Conservation (phyloP, 2,888 invertebrate species). For the Hypselothyrea guttata region DNA sequence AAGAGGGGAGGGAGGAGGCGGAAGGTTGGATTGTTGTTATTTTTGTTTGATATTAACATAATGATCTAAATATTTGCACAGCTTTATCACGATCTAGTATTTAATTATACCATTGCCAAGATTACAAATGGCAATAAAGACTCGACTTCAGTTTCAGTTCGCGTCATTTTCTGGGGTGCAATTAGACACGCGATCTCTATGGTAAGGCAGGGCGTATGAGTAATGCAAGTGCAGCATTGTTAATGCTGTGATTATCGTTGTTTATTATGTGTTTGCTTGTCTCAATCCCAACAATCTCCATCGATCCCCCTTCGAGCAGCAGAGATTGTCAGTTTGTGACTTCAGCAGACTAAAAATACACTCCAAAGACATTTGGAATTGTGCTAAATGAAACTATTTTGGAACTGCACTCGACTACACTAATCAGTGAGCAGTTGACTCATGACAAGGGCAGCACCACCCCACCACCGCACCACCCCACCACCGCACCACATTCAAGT, state of each 20-base stretch:
- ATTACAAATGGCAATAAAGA: conserved; percentile 24
- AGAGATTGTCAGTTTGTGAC: conserved; percentile 47
- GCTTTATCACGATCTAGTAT: conserved; percentile 68
- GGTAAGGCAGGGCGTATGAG: conserved; percentile 70
- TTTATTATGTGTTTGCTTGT: conserved; percentile 25
- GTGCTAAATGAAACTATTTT: conserved; percentile 50
- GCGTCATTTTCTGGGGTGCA: conserved; percentile 44
- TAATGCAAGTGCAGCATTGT: conserved; percentile 55
- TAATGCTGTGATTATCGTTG: conserved; percentile 35
- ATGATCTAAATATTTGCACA: conserved; percentile 77
- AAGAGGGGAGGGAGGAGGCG: conserved; percentile 41
- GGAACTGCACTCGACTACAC: conserved; percentile 16
- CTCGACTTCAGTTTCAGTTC: conserved; percentile 15
- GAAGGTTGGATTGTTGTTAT: too few relatives aligned
- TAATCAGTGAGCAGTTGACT: conserved; percentile 56
- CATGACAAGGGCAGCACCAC: conserved; percentile 63
- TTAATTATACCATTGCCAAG: conserved; percentile 61
- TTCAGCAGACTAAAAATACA: conserved; percentile 65
- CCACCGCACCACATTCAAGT: conserved; percentile 43
- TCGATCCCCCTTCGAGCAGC: conserved; percentile 1
- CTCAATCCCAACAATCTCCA: conserved; percentile 8
- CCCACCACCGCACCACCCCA: conserved; percentile 29
- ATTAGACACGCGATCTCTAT: conserved; percentile 69
- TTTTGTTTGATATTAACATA: conserved; percentile 60
- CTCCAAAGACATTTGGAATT: conserved; percentile 52